A percentile compares a stretch with the other conserved stretches of the same genome.
These are phyloP conservation scores for Bagarius yarrelli DNA, from an alignment of 2,113 vertebrate genomes.

Conservation along the genomic window DNA sequence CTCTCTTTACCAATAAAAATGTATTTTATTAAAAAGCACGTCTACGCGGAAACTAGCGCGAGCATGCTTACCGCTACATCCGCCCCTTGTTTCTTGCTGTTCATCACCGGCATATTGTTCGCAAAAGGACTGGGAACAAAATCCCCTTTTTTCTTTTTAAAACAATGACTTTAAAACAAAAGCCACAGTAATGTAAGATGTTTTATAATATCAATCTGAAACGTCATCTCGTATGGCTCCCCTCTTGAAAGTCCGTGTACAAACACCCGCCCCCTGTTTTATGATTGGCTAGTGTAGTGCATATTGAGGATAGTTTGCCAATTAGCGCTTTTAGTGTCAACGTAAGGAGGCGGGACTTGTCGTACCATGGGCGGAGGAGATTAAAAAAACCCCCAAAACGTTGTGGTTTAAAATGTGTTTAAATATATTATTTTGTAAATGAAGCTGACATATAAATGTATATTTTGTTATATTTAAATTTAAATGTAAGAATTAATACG, in stretches of 20 bases:
- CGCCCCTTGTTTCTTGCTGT: constrained; percentile 51
- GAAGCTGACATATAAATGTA: not conserved
- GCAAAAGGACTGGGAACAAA: not conserved
- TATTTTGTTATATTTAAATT: not conserved
- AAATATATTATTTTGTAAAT: not conserved
- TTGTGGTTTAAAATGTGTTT: not conserved
- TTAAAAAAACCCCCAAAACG: not conserved
- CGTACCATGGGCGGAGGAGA: not conserved
- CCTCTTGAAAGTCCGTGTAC: too few species aligned
- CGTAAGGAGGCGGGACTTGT: not conserved
- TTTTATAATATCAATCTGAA: not conserved
- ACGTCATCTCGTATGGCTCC: not conserved
- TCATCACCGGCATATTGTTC: constrained; percentile 50
- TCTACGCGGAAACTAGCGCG: too few species aligned
- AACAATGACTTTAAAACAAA: not conserved
- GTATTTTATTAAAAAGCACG: too few species aligned
- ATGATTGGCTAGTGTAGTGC: not conserved
- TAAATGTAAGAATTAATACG: not conserved
- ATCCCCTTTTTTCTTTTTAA: too few species aligned
- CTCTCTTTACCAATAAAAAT: too few species aligned
- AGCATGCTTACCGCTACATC: constrained; percentile 62
- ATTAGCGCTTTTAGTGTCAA: not conserved
- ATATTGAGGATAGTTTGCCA: not conserved
- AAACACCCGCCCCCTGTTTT: not conserved
- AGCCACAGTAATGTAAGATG: not conserved